Evolutionary conservation across 23 tunicate species (phyloP).

Genomic region (Trididemnum miniatum): DNA sequence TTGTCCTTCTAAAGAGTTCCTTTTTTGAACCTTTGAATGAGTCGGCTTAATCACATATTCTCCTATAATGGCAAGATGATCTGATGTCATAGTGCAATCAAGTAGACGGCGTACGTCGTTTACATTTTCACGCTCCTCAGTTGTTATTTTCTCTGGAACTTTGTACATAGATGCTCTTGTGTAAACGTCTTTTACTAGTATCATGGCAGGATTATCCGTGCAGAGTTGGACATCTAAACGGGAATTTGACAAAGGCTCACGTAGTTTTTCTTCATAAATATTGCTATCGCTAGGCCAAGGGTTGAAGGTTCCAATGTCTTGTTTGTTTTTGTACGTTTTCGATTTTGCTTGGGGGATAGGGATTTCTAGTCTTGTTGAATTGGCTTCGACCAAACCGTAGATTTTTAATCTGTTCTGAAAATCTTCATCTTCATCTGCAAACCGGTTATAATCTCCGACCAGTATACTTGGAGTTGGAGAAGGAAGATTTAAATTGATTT

Average conservation of each 20-base stretch:
- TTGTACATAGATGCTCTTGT: constrained; percentile 39
- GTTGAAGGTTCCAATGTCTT: constrained; percentile 48
- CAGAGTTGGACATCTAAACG: constrained; percentile 46
- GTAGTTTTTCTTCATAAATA: constrained; percentile 15
- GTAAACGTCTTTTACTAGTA: background rate
- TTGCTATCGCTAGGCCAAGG: constrained; percentile 55
- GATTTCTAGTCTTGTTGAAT: constrained; percentile 14
- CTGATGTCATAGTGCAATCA: constrained; percentile 48
- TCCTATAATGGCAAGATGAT: constrained; percentile 51
- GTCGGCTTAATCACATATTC: constrained; percentile 2
- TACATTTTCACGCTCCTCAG: background rate
- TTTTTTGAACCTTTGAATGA: background rate
- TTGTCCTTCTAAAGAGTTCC: too few relatives aligned
- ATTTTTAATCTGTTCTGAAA: constrained; percentile 18
- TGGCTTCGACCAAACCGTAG: constrained; percentile 27
- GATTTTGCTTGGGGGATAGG: background rate
- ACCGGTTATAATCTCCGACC: constrained; percentile 59
- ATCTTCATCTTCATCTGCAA: constrained; percentile 34
- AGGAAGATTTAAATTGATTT: background rate
- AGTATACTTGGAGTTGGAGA: constrained; percentile 37
- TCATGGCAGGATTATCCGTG: background rate
- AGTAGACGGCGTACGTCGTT: constrained; percentile 33
- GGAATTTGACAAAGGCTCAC: constrained; percentile 28
- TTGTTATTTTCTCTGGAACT: constrained; percentile 9
- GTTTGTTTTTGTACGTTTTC: background rate